Evolutionary conservation across 1,140 invertebrate genomes (phyloP).

Genomic region (Drosophila busckii): DNA sequence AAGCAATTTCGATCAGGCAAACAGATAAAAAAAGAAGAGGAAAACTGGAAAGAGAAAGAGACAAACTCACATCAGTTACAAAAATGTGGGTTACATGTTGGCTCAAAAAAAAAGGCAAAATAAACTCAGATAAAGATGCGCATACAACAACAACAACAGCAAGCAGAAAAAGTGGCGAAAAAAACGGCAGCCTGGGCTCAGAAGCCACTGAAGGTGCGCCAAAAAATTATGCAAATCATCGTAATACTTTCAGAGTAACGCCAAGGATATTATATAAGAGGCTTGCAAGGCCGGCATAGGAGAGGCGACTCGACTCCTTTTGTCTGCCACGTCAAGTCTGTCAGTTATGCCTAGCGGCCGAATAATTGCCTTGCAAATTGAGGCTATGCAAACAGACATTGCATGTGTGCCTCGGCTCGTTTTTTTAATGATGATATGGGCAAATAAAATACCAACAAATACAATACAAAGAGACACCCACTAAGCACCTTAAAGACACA

Average conservation of each 20-base stretch:
- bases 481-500: slow-evolving; percentile 36
- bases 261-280: slow-evolving; percentile 57
- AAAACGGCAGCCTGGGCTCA: slow-evolving; percentile 34
- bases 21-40: slow-evolving; percentile 51
- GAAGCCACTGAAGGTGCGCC: slow-evolving; percentile 63
- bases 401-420: slow-evolving; percentile 27
- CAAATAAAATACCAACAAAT: slow-evolving; percentile 6
- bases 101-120: slow-evolving; percentile 31
- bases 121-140: slow-evolving; percentile 56
- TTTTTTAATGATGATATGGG: slow-evolving; percentile 63
- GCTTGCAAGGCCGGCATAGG: not conserved
- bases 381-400: slow-evolving; percentile 66
- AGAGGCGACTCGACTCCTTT: slow-evolving; percentile 10
- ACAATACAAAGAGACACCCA: slow-evolving; percentile 11
- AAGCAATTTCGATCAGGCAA: slow-evolving; percentile 74
- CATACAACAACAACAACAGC: slow-evolving; percentile 22
- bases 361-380: slow-evolving; percentile 70
- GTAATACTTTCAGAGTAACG: slow-evolving; percentile 64
- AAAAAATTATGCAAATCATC: slow-evolving; percentile 77
- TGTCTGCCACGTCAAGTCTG: slow-evolving; percentile 26
- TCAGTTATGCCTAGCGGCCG: slow-evolving; percentile 37
- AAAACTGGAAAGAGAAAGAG: slow-evolving; percentile 46
- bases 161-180: slow-evolving; percentile 2
- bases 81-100: slow-evolving; percentile 61
- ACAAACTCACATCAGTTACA: slow-evolving; percentile 70